These are phyloP conservation scores for Anguilla megastoma DNA, from an alignment of 2,797 vertebrate species.

Conservation along the genomic window DNA sequence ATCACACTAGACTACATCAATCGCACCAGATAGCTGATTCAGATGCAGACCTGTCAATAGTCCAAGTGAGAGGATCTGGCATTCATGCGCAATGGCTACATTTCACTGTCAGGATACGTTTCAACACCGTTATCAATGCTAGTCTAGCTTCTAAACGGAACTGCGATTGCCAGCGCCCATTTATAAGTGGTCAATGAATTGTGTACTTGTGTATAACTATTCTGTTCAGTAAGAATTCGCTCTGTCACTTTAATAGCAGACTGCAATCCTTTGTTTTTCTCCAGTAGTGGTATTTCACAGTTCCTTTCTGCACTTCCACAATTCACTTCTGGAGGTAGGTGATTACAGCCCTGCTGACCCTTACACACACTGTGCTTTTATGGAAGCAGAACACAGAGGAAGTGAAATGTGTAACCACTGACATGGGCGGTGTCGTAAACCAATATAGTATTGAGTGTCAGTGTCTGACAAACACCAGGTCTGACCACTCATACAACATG, in stretches of 20 bases:
- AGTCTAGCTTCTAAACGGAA: neutral
- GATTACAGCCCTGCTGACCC: neutral
- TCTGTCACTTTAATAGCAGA: neutral
- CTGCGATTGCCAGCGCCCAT: neutral
- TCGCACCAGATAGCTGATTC: neutral
- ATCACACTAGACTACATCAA: neutral
- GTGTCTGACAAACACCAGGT: neutral
- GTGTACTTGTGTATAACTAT: neutral
- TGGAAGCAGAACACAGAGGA: neutral
- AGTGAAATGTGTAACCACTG: neutral
- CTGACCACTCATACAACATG: neutral
- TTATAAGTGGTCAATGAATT: neutral
- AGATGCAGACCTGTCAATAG: neutral
- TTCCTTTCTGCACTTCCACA: neutral
- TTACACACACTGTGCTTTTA: neutral
- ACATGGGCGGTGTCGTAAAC: neutral
- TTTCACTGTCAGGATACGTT: neutral
- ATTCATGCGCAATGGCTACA: neutral
- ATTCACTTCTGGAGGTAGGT: neutral
- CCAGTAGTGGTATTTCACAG: neutral
- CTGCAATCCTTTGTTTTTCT: neutral
- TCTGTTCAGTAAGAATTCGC: neutral
- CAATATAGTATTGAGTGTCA: neutral
- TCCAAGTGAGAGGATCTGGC: neutral
- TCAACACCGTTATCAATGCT: neutral